Conservation (phyloP, 2,113 vertebrate genomes). For the Pachypanchax playfairii region DNA sequence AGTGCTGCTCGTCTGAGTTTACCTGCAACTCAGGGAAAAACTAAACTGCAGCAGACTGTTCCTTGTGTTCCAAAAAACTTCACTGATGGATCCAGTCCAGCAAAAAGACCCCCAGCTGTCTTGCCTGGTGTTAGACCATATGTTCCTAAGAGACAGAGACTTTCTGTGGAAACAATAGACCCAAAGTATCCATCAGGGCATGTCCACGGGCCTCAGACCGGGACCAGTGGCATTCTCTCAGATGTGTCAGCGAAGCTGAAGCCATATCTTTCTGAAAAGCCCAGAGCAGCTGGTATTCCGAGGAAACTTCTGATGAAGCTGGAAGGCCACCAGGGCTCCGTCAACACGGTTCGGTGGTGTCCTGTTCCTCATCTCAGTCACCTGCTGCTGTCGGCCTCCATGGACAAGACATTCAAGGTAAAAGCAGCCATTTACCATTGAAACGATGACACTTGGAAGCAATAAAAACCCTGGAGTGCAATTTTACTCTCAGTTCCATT, state of each 20-base stretch:
- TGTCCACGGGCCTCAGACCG: slow-evolving; percentile 28
- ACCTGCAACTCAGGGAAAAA: slow-evolving; percentile 11
- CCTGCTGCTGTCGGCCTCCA: slow-evolving; percentile 91
- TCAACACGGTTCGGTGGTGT: slow-evolving; percentile 91
- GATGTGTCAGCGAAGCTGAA: slow-evolving; percentile 82
- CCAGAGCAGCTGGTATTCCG: slow-evolving; percentile 77
- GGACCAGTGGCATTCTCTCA: slow-evolving; percentile 56
- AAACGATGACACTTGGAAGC: too few species aligned
- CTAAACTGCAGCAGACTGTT: neutral
- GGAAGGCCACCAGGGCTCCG: slow-evolving; percentile 83
- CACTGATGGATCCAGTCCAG: neutral
- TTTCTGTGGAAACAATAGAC: slow-evolving; percentile 17
- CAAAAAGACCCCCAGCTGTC: slow-evolving; percentile 58
- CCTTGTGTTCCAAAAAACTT: slow-evolving; percentile 13
- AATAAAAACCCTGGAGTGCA: too few species aligned
- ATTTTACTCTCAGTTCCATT: too few species aligned
- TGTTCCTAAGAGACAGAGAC: slow-evolving; percentile 85
- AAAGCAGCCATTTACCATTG: too few species aligned
- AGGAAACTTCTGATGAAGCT: slow-evolving; percentile 80
- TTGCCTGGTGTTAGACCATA: slow-evolving; percentile 83
- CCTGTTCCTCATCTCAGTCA: slow-evolving; percentile 86
- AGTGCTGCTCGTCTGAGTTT: slow-evolving; percentile 7
- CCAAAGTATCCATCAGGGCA: slow-evolving; percentile 17
- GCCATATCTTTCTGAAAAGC: slow-evolving; percentile 80
- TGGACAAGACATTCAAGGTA: slow-evolving; percentile 97